phyloP scores from a whole-genome alignment of 1,140 invertebrate species.

The Papilio helenus region DNA sequence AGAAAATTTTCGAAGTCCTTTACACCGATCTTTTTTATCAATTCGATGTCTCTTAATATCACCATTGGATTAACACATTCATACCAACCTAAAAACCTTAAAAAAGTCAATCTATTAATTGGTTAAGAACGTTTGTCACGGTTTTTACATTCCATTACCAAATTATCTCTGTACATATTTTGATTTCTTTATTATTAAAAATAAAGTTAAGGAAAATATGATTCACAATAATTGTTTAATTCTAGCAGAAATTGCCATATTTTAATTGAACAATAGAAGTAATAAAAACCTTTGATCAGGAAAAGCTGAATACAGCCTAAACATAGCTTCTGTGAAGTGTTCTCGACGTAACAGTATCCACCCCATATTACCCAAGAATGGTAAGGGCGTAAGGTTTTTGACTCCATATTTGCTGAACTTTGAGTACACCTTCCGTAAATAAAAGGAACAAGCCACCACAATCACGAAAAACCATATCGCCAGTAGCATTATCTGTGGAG shows the following conservation, averaged over 20 bases:
- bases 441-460: slow-evolving; percentile 44
- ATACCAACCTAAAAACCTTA: slow-evolving; percentile 44
- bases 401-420: slow-evolving; percentile 51
- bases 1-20: slow-evolving; percentile 51
- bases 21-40: slow-evolving; percentile 47
- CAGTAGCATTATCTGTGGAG: slow-evolving; percentile 43
- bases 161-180: no score
- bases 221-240: no score
- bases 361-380: slow-evolving; percentile 53
- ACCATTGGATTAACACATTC: slow-evolving; percentile 44
- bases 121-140: no score
- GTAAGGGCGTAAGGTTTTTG: slow-evolving; percentile 44
- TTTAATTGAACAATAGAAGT: not conserved
- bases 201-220: no score
- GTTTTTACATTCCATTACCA: not conserved
- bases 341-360: not conserved
- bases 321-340: not conserved
- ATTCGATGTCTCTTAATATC: slow-evolving; percentile 43
- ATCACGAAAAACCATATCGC: slow-evolving; percentile 48
- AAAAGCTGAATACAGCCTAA: not conserved
- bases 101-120: not conserved
- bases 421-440: slow-evolving; percentile 49
- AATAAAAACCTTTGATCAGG: not conserved
- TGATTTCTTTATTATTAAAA: no score
- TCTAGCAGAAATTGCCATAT: no score